Evolutionary conservation across 2,888 invertebrate genomes (phyloP).

Genomic region (Megamerina dolium): DNA sequence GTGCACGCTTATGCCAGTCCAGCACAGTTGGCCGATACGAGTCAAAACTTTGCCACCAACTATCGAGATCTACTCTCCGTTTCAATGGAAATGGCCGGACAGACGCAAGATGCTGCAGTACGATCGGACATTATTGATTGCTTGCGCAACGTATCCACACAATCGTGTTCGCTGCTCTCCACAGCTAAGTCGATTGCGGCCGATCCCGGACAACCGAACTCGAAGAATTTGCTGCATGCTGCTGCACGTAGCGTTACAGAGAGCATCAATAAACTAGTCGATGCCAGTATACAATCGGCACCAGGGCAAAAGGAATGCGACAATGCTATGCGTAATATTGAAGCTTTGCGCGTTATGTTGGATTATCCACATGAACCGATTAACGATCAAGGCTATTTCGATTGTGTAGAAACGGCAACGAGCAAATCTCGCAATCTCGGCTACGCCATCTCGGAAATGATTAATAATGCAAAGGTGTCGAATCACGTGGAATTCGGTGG

Average conservation of each 20-base stretch:
- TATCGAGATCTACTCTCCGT: slow-evolving; percentile 72
- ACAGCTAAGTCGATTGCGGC: slow-evolving; percentile 86
- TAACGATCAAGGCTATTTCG: slow-evolving; percentile 84
- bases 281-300: slow-evolving; percentile 68
- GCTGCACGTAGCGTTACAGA: slow-evolving; percentile 89
- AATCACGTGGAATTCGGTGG: slow-evolving; percentile 80
- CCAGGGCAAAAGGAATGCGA: slow-evolving; percentile 97
- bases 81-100: slow-evolving; percentile 80
- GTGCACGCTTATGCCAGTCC: slow-evolving; percentile 70
- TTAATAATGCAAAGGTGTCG: slow-evolving; percentile 80
- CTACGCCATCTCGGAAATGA: slow-evolving; percentile 92
- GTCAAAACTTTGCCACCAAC: slow-evolving; percentile 71
- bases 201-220: slow-evolving; percentile 84
- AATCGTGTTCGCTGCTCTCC: slow-evolving; percentile 76
- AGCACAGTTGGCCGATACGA: slow-evolving; percentile 63
- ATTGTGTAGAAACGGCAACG: slow-evolving; percentile 85
- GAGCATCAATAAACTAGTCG: slow-evolving; percentile 82
- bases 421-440: slow-evolving; percentile 79
- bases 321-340: slow-evolving; percentile 87
- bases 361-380: slow-evolving; percentile 84
- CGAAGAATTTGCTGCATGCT: slow-evolving; percentile 80
- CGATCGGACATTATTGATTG: slow-evolving; percentile 79
- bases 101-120: slow-evolving; percentile 68
- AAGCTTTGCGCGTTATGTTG: slow-evolving; percentile 74
- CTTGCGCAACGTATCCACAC: slow-evolving; percentile 79